These are phyloP conservation scores for Ovibos moschatus DNA, from an alignment of 2,113 vertebrate genomes.

Conservation along the genomic window DNA sequence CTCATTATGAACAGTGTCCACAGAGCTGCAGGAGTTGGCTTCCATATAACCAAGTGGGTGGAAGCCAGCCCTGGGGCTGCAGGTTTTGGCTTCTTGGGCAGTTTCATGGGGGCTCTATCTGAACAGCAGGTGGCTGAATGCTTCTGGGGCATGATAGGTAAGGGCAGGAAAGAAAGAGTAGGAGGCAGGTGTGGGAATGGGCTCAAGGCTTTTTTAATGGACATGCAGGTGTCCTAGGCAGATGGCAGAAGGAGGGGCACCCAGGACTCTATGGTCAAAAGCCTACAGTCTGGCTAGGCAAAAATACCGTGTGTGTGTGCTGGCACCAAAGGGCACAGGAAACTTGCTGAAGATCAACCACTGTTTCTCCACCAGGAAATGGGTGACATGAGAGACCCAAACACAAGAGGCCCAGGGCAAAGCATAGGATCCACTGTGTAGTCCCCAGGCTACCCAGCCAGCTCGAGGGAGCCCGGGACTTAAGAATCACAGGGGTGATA, in stretches of 20 bases:
- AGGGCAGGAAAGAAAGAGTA: neutral
- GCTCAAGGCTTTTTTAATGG: neutral
- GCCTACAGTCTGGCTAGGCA: neutral
- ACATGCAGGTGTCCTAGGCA: neutral
- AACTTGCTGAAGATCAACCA: neutral
- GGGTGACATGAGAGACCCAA: neutral
- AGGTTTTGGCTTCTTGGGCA: neutral
- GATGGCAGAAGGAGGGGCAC: neutral
- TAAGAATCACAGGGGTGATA: neutral
- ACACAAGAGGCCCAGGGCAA: neutral
- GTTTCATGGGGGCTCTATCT: neutral
- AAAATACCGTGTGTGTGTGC: neutral
- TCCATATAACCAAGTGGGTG: neutral
- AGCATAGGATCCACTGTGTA: neutral
- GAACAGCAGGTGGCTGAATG: neutral
- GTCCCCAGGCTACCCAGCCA: neutral
- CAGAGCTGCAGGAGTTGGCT: neutral
- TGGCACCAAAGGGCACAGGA: neutral
- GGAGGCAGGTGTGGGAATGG: neutral
- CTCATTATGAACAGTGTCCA: neutral
- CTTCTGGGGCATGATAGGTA: neutral
- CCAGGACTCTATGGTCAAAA: neutral
- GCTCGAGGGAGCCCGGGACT: neutral
- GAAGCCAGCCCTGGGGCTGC: neutral
- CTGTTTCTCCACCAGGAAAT: neutral